Evolutionary conservation across 2,888 invertebrate species (phyloP).

Genomic region (Aporophyla nigra): DNA sequence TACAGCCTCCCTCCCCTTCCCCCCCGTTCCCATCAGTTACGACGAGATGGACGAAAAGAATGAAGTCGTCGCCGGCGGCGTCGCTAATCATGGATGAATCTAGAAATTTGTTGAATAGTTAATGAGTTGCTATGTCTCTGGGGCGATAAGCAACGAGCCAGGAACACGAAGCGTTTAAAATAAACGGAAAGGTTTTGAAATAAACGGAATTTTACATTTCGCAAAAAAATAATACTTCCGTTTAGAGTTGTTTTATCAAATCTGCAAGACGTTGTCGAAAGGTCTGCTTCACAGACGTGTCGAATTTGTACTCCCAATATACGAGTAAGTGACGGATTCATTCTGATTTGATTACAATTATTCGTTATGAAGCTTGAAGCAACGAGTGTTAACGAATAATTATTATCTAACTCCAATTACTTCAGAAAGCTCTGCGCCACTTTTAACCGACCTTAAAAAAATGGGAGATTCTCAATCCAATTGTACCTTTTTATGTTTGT

Average conservation of each 20-base stretch:
- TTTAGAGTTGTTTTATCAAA: conserved; percentile 20
- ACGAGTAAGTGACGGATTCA: not conserved
- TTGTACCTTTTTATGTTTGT: too few relatives aligned
- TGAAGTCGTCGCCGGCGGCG: conserved; percentile 2
- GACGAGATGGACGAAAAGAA: conserved; percentile 7
- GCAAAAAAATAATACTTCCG: conserved; percentile 30
- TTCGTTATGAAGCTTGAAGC: conserved; percentile 18
- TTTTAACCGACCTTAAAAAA: too few relatives aligned
- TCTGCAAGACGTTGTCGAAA: conserved; percentile 18
- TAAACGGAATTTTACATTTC: conserved; percentile 36
- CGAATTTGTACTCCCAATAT: not conserved
- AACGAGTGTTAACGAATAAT: conserved; percentile 18
- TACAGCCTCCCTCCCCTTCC: not conserved
- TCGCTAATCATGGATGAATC: conserved; percentile 47
- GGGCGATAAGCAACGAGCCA: not conserved
- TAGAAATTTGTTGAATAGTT: conserved; percentile 61
- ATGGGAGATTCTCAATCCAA: too few relatives aligned
- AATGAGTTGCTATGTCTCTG: conserved; percentile 30
- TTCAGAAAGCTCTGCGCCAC: not conserved
- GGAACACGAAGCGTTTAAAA: conserved; percentile 24
- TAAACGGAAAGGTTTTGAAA: conserved; percentile 38
- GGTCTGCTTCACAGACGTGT: not conserved
- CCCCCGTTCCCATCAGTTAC: not conserved
- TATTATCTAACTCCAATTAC: conserved; percentile 27
- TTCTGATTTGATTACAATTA: not conserved